Percentiles rank a stretch among this genome's conserved stretches.
Conservation (phyloP, 1,140 invertebrate species). For the Whitmania pigra region DNA sequence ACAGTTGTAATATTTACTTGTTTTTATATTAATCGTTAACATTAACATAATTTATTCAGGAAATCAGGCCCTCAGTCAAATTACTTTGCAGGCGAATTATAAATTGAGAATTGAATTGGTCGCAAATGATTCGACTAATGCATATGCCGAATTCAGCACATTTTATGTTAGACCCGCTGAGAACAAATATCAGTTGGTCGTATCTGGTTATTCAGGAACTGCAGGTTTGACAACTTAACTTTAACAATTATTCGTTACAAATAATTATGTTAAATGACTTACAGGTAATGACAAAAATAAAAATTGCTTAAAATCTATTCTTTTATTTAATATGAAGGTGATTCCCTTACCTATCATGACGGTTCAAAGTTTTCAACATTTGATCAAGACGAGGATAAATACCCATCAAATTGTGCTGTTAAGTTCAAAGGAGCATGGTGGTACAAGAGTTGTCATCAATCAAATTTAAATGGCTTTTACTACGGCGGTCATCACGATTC, state of each 20-base stretch:
- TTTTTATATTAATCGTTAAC: no score
- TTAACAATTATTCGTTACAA: no score
- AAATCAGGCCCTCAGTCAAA: conserved; percentile 7
- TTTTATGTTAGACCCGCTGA: conserved; percentile 79
- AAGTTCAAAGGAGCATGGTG: conserved; percentile 31
- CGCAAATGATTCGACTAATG: conserved; percentile 43
- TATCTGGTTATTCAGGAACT: conserved; percentile 76
- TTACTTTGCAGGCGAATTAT: conserved; percentile 15
- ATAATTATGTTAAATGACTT: neutral
- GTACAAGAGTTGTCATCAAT: conserved; percentile 34
- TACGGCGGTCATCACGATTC: conserved; percentile 30
- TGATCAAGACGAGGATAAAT: conserved; percentile 11
- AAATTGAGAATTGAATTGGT: conserved; percentile 47
- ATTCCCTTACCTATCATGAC: neutral
- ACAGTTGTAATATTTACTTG: no score
- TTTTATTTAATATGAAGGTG: neutral
- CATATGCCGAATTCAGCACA: conserved; percentile 76
- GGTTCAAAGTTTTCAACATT: conserved; percentile 15
- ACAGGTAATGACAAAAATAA: no score
- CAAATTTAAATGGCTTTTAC: conserved; percentile 37
- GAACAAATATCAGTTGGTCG: conserved; percentile 77
- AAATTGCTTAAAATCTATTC: no score
- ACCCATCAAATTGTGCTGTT: neutral
- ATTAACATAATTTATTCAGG: neutral
- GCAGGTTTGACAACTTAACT: conserved; percentile 43